Evolutionary conservation across 2,113 vertebrate genomes (phyloP), one percentile per base, ranked within the genome.

Genomic region (Zapornia atra): DNA sequence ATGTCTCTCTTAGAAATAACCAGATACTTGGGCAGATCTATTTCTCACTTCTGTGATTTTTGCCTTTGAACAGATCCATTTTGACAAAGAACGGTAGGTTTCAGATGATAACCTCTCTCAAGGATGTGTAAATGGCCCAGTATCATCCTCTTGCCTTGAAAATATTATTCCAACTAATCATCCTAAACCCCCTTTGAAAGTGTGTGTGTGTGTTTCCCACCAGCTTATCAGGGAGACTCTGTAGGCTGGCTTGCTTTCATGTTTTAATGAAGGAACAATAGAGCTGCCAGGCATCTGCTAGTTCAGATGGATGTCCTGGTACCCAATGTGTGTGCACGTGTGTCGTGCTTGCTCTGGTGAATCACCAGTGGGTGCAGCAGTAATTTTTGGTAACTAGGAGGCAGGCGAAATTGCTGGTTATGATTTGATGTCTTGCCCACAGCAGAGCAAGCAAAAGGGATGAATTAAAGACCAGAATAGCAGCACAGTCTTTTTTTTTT

Each of bases 381-480:
- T 87, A 84, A 97, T 97, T 98, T 96, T 86, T 91, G 95, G 96
- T 93, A 95, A 96, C 88, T 70, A 54, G 95, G 96, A 97, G 97
- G 96, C 93, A 91, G 88, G 75, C 17, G 18, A 97, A 98, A 98
- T 97, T 97, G 93, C 94, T 96, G 97, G 96, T 96, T 98, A 96
- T 96, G 95, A 96, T 97, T 94, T 96, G 97, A 96, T 95, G 97
- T 89, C 96, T 95, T 98, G 85, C 97, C 97, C 94, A 44, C 94
- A 97, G 93, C 91, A 88, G 31, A 85, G 88, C 91, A 91, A 92
- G 95, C 89, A 82, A 94, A 97, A 97, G 95, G 94, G 97, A 92
- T 96, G 95, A 97, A 97, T 97, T 98, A 96, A 95, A 97, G 96
- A 95, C 94, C 95, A 94, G 89, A 98, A 98, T 98, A 98, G 98